Evolutionary conservation across 2,888 invertebrate genomes (phyloP).

Genomic region (Ligdia adustata): DNA sequence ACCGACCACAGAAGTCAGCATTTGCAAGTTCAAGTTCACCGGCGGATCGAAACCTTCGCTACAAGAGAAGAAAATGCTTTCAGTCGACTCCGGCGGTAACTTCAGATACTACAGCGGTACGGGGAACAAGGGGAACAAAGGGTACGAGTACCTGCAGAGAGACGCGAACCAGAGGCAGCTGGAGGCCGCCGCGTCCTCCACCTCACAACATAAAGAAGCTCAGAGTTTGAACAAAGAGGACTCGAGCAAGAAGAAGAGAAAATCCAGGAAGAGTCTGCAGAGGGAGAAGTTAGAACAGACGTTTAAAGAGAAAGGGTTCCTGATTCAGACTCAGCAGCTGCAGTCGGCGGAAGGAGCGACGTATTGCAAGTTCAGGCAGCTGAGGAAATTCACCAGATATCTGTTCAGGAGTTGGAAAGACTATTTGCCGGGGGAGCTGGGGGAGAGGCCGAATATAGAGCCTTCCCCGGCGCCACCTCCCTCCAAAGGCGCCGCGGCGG

Average conservation of each 20-base stretch:
- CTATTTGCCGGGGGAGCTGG: constrained; percentile 91
- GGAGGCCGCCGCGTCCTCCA: constrained; percentile 48
- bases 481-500: constrained; percentile 39
- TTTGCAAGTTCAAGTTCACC: constrained; percentile 97
- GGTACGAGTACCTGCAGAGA: constrained; percentile 90
- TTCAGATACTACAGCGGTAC: constrained; percentile 94
- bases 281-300: constrained; percentile 95
- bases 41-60: constrained; percentile 94
- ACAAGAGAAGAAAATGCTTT: constrained; percentile 96
- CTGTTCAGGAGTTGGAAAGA: constrained; percentile 97
- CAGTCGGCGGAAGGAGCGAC: constrained; percentile 97
- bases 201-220: constrained; percentile 40
- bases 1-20: constrained; percentile 93
- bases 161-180: constrained; percentile 83
- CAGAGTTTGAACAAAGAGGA: constrained; percentile 59
- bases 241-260: constrained; percentile 86
- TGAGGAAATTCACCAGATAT: constrained; percentile 95
- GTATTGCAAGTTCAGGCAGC: constrained; percentile 95
- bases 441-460: constrained; percentile 49
- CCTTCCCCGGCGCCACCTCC: constrained; percentile 27
- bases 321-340: constrained; percentile 96
- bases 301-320: constrained; percentile 95
- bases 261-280: constrained; percentile 92
- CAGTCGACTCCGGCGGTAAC: constrained; percentile 95
- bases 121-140: constrained; percentile 91